A percentile compares a stretch with the other conserved stretches of the same genome.
These are phyloP conservation scores for Ameiurus melas DNA, from an alignment of 2,113 vertebrate genomes.

Conservation along the genomic window DNA sequence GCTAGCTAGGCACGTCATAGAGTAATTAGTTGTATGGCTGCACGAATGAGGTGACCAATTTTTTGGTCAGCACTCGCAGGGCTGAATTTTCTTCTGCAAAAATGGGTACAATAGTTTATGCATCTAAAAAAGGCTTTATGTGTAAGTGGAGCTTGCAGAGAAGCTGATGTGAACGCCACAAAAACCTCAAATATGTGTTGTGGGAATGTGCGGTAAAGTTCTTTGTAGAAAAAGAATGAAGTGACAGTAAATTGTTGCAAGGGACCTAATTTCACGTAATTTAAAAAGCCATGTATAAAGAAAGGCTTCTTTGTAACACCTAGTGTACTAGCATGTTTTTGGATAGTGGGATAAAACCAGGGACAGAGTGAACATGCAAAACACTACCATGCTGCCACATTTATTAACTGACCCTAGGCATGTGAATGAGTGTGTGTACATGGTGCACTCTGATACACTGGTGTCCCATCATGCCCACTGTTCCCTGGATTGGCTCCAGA, in stretches of 20 bases:
- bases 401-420: neutral
- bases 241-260: too few species aligned
- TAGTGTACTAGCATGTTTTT: neutral
- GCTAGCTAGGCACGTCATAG: neutral
- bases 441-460: neutral
- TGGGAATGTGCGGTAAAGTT: neutral
- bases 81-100: neutral
- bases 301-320: neutral
- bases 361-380: neutral
- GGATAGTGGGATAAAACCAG: neutral
- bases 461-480: neutral
- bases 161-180: neutral
- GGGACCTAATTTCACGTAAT: too few species aligned
- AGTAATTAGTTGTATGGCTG: neutral
- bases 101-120: neutral
- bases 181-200: neutral
- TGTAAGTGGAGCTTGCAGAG: neutral
- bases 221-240: neutral
- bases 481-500: neutral
- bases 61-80: conserved; percentile 15
- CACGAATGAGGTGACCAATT: neutral
- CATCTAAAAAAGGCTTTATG: neutral
- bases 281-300: neutral
- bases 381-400: neutral
- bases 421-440: neutral